These are phyloP conservation scores for Drosophila nannoptera DNA, from an alignment of 1,140 invertebrate genomes.

Conservation along the genomic window DNA sequence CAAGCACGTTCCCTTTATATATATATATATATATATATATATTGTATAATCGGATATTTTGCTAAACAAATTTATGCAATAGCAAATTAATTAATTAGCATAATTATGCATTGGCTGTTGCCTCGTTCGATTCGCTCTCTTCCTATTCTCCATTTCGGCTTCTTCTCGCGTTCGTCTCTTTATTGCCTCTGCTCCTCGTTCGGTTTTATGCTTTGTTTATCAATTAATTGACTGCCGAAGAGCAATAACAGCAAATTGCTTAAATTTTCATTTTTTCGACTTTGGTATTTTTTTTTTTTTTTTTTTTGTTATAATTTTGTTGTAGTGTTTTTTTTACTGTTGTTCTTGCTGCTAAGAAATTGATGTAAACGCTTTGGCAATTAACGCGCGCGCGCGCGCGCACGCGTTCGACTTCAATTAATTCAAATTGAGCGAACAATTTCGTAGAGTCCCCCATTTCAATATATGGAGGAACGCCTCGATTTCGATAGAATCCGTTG, in stretches of 20 bases:
- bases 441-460: conserved; percentile 18
- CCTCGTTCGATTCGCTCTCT: conserved; percentile 43
- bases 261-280: conserved; percentile 15
- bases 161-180: background rate
- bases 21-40: background rate
- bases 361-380: conserved; percentile 42
- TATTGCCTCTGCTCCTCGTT: conserved; percentile 5
- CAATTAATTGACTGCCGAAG: conserved; percentile 64
- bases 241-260: conserved; percentile 39
- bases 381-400: conserved; percentile 21
- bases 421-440: conserved; percentile 44
- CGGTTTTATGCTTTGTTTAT: conserved; percentile 70
- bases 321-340: conserved; percentile 1
- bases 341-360: conserved; percentile 11
- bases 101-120: conserved; percentile 69
- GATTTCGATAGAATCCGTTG: conserved; percentile 7
- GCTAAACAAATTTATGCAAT: conserved; percentile 59
- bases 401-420: conserved; percentile 29
- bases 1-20: background rate
- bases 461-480: conserved; percentile 6
- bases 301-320: no score
- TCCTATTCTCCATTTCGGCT: no score
- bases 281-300: conserved; percentile 5
- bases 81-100: conserved; percentile 69
- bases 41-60: background rate